phyloP scores from a whole-genome alignment of 1,140 invertebrate species.

The Cyclina sinensis region DNA sequence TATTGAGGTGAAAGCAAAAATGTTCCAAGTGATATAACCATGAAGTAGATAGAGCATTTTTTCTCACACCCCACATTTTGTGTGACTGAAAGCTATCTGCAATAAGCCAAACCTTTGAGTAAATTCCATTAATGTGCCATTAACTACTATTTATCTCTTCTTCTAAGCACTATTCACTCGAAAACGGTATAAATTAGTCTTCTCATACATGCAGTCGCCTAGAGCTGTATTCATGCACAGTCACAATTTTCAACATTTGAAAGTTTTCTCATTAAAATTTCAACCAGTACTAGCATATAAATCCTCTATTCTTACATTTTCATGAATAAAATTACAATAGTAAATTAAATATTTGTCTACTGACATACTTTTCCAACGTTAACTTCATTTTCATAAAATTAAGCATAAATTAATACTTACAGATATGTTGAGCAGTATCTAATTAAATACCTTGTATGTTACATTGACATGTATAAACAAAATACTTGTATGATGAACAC shows the following conservation, averaged over 20 bases:
- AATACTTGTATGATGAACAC: slow-evolving; percentile 2
- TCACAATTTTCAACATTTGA: neutral
- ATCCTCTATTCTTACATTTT: neutral
- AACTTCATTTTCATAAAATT: neutral
- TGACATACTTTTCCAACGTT: neutral
- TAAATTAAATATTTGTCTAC: neutral
- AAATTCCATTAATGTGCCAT: too few species aligned
- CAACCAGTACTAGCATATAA: neutral
- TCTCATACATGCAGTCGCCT: neutral
- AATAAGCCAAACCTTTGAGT: too few species aligned
- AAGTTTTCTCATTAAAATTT: neutral
- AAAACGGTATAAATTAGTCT: neutral
- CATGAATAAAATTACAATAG: slow-evolving; percentile 23
- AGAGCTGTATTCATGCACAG: neutral
- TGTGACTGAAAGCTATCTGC: too few species aligned
- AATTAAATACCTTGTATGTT: neutral
- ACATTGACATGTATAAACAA: neutral
- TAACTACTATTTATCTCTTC: too few species aligned
- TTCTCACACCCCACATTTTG: too few species aligned
- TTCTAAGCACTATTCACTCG: neutral
- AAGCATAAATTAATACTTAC: neutral
- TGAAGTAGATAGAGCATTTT: too few species aligned
- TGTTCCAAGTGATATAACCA: too few species aligned
- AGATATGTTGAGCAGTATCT: neutral
- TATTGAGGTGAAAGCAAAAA: too few species aligned